Percentiles rank a stretch among this genome's conserved stretches.
phyloP scores from a whole-genome alignment of 2,888 invertebrate genomes.

The Clistopyga incitator region DNA sequence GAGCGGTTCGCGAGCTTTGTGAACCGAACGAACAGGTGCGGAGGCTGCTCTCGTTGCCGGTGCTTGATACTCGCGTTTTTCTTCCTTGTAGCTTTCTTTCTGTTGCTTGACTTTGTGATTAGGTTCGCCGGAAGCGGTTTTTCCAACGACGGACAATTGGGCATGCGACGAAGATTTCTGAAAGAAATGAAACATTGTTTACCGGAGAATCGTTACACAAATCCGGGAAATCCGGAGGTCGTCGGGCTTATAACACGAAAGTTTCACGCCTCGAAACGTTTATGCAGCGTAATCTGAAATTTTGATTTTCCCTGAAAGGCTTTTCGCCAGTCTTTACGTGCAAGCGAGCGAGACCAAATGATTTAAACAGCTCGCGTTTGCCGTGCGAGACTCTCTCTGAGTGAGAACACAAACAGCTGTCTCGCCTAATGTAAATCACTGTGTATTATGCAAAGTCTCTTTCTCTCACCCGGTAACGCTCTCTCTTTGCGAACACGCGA shows the following conservation, averaged over 20 bases:
- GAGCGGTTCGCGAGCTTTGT: slow-evolving; percentile 13
- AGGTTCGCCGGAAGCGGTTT: neutral
- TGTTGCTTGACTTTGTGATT: neutral
- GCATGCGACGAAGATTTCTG: slow-evolving; percentile 44
- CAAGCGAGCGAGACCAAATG: slow-evolving; percentile 44
- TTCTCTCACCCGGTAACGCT: slow-evolving; percentile 56
- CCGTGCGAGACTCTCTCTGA: slow-evolving; percentile 54
- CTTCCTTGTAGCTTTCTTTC: neutral
- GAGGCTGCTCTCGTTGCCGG: slow-evolving; percentile 29
- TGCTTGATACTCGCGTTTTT: slow-evolving; percentile 1
- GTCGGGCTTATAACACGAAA: slow-evolving; percentile 15
- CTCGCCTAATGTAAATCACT: slow-evolving; percentile 76
- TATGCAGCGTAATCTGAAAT: slow-evolving; percentile 57
- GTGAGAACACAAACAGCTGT: slow-evolving; percentile 74
- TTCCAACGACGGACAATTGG: slow-evolving; percentile 24
- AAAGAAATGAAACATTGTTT: slow-evolving; percentile 27
- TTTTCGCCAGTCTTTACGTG: slow-evolving; percentile 3
- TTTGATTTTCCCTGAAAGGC: slow-evolving; percentile 51
- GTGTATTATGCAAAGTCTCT: slow-evolving; percentile 72
- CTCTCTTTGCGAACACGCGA: slow-evolving; percentile 43
- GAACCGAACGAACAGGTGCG: slow-evolving; percentile 20
- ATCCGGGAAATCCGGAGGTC: neutral
- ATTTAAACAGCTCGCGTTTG: slow-evolving; percentile 50
- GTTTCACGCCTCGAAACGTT: slow-evolving; percentile 11
- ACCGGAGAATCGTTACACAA: neutral